These are phyloP conservation scores for Aselliscus stoliczkanus DNA, from an alignment of 2,797 vertebrate genomes.

Conservation along the genomic window DNA sequence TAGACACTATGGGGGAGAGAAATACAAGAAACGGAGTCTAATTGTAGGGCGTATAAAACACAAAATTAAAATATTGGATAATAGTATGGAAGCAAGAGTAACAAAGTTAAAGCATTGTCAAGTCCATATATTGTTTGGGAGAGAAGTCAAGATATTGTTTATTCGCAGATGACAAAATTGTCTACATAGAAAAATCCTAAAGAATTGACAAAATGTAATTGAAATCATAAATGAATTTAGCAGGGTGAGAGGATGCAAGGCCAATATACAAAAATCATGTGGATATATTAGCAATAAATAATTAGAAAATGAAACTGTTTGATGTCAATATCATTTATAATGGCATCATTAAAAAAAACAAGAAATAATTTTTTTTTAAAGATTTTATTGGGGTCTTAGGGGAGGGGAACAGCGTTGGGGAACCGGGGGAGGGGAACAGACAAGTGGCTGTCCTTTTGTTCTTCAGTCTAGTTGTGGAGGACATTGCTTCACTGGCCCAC, in stretches of 20 bases:
- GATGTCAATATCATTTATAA: neutral
- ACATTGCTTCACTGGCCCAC: too few species aligned
- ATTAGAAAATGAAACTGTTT: neutral
- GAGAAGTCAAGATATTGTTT: neutral
- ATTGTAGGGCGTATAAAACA: neutral
- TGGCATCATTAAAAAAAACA: neutral
- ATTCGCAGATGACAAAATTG: neutral
- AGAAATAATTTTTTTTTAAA: too few species aligned
- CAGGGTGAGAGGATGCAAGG: neutral
- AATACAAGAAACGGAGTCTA: neutral
- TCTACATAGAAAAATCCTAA: too few species aligned
- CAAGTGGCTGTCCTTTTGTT: too few species aligned
- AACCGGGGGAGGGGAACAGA: too few species aligned
- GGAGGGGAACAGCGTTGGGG: too few species aligned
- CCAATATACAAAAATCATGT: neutral
- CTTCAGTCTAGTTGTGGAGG: too few species aligned
- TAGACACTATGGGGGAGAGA: neutral
- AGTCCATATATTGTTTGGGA: neutral
- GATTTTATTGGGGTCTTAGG: too few species aligned
- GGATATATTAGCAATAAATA: neutral
- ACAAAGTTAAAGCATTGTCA: neutral
- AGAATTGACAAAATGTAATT: neutral
- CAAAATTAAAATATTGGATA: neutral
- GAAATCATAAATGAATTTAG: neutral
- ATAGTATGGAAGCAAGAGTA: neutral